Evolutionary conservation across 2,888 invertebrate genomes (phyloP).

Genomic region (Melanophora roralis): DNA sequence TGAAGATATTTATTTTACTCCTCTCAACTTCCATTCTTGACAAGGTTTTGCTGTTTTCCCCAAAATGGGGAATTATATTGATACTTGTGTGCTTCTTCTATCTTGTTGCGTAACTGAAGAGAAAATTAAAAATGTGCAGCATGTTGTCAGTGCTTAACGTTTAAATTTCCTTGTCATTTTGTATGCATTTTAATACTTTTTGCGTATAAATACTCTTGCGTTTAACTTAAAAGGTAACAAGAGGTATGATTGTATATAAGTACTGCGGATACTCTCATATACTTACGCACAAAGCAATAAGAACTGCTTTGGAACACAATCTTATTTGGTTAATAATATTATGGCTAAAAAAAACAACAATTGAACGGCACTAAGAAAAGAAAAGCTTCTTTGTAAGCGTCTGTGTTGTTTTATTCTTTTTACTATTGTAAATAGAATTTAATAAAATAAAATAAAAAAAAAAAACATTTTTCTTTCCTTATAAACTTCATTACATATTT

Average conservation of each 20-base stretch:
- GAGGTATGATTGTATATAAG: neutral
- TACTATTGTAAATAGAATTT: slow-evolving; percentile 13
- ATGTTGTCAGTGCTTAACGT: slow-evolving; percentile 57
- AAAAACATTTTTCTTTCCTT: slow-evolving; percentile 1
- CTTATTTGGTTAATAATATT: slow-evolving; percentile 19
- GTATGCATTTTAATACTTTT: slow-evolving; percentile 33
- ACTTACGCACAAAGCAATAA: no score
- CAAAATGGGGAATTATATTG: no score
- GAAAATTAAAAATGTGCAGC: slow-evolving; percentile 58
- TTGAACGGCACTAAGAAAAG: no score
- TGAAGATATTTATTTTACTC: no score
- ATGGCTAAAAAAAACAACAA: neutral
- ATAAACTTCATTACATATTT: slow-evolving; percentile 14
- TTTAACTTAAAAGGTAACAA: neutral
- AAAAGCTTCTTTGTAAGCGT: neutral
- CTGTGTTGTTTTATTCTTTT: neutral
- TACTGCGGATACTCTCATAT: no score
- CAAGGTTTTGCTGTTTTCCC: no score
- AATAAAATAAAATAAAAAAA: neutral
- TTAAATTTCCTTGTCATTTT: slow-evolving; percentile 32
- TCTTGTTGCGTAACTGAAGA: slow-evolving; percentile 29
- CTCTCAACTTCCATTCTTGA: no score
- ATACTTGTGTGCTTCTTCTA: neutral
- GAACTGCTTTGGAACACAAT: neutral
- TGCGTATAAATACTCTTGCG: neutral